Base-by-base conservation (phyloP, 2,888 invertebrate species). In the Erebia epiphron region DNA sequence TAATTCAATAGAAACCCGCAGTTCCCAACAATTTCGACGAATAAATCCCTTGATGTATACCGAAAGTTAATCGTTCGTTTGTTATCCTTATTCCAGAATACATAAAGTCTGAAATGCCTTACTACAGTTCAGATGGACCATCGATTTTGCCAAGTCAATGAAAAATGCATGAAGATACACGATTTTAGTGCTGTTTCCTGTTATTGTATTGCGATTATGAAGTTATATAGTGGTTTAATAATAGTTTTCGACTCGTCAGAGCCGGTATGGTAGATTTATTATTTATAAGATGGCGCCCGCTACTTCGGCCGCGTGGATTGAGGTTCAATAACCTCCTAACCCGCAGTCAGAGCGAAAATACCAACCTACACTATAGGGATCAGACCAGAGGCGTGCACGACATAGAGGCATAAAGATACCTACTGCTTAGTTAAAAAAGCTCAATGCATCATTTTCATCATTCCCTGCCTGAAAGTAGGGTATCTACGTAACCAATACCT, bases 121-220 rank as follows among this genome's bases (percentile, higher is more conserved):
- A 43, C 61, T 14, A 16, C 46, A 18, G 14, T 61, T 61, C 61
- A 46, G 43, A 18, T 43, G 43, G 11, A 18, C 46, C 43, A 61
- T 61, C 43, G 61, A 61, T 61, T 61, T 61, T 61, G 61, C 61
- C 18, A 46, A 61, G 43, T 61, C 41, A 61, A 61, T 61, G 61
- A 46, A 61, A 61, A 61, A 61, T 61, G 46, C 61, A 61, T 61
- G 61, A 46, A 61, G 61, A 46, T 61, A 41, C 43, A 46, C 43
- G 61, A 21, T 46, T 46, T 61, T 18, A 13, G 18, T 4, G 18
- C 43, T 61, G 61, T 61, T 46, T 61, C 61, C 43, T n/a, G 43
- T 3, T 18, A 18, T 46, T 16, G 16, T 61, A 57, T 57, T 57
- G 56, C 56, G 21, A 57, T 57, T 57, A 57, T 57, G 46, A 43